phyloP scores from a whole-genome alignment of 2,888 invertebrate genomes.

The Orthonevra nobilis region DNA sequence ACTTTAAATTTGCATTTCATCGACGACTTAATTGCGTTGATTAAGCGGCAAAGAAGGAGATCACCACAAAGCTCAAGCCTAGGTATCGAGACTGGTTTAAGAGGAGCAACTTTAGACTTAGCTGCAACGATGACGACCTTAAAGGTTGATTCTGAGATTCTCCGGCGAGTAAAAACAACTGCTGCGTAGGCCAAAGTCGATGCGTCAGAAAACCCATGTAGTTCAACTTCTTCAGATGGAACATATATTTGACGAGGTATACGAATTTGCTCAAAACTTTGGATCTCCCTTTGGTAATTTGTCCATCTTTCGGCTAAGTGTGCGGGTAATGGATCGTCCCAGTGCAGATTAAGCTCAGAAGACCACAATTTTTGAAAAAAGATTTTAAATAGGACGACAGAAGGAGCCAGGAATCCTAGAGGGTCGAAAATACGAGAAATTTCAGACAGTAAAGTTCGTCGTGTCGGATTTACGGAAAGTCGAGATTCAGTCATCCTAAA shows the following conservation, averaged over 20 bases:
- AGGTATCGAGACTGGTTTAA: background rate
- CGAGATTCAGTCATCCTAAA: no score
- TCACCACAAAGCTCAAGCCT: no score
- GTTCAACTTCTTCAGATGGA: background rate
- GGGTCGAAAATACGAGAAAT: slow-evolving; percentile 2
- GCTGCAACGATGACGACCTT: background rate
- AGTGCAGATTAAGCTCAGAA: background rate
- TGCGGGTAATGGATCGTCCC: background rate
- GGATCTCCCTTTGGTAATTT: background rate
- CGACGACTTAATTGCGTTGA: no score
- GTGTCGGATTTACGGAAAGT: no score
- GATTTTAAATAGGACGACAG: background rate
- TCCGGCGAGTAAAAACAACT: background rate
- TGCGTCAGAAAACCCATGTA: background rate
- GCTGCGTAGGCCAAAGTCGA: no score
- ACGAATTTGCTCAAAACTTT: background rate
- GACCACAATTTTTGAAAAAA: slow-evolving; percentile 8
- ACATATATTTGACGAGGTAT: background rate
- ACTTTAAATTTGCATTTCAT: no score
- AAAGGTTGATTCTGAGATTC: background rate
- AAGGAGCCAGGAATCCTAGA: slow-evolving; percentile 3
- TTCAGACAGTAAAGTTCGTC: no score
- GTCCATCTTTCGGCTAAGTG: background rate
- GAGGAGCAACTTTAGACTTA: background rate
- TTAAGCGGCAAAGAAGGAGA: no score